Conservation (phyloP, 2,113 vertebrate species). For the Sander lucioperca region DNA sequence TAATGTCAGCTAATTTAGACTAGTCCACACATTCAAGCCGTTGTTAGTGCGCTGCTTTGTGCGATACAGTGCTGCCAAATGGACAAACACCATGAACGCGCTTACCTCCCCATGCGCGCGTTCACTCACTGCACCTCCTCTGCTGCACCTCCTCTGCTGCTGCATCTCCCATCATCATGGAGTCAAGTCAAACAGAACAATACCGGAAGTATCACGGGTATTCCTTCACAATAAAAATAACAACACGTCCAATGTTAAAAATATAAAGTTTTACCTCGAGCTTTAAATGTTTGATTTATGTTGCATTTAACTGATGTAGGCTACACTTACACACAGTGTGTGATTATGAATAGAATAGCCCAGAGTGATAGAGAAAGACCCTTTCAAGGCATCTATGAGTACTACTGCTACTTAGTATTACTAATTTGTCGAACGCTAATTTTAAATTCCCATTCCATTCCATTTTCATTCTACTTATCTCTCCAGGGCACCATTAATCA, state of each 20-base stretch:
- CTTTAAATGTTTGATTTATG: background rate
- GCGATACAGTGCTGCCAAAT: background rate
- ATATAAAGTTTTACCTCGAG: background rate
- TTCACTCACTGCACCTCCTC: conserved; percentile 7
- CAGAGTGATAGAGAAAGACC: background rate
- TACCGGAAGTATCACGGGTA: background rate
- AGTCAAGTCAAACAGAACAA: background rate
- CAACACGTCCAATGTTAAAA: background rate
- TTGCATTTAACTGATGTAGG: background rate
- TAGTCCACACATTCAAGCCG: too few relatives aligned
- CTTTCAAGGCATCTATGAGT: background rate
- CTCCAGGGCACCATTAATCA: background rate
- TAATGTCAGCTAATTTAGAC: background rate
- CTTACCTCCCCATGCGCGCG: background rate
- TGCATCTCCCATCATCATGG: background rate
- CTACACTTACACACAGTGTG: background rate
- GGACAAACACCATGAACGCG: background rate
- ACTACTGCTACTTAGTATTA: background rate
- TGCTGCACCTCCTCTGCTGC: too few relatives aligned
- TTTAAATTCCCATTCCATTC: background rate
- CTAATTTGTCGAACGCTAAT: background rate
- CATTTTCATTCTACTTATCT: too few relatives aligned
- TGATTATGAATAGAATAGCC: background rate
- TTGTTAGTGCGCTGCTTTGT: background rate
- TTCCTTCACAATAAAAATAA: conserved; percentile 42